phyloP scores from a whole-genome alignment of 2,888 invertebrate genomes.

The Andrena bucephala region DNA sequence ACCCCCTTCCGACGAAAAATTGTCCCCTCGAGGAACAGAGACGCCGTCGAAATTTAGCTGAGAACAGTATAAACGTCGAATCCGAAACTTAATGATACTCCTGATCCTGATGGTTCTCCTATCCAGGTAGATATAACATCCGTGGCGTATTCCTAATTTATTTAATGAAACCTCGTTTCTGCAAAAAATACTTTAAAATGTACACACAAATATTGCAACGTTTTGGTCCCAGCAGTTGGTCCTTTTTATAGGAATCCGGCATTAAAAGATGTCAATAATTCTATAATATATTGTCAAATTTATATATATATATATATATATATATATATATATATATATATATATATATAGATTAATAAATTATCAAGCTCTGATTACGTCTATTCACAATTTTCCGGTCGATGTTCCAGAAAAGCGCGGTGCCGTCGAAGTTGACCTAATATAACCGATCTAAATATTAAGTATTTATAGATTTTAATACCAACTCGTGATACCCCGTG shows the following conservation, averaged over 20 bases:
- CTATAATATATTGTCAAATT: too few species aligned
- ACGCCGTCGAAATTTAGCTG: constrained; percentile 38
- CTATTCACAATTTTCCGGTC: too few species aligned
- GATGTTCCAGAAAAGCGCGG: not conserved
- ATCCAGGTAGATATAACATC: not conserved
- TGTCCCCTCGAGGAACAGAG: constrained; percentile 42
- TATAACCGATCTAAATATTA: not conserved
- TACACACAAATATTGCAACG: not conserved
- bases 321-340: too few species aligned
- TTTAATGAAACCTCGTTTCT: not conserved
- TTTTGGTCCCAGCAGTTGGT: too few species aligned
- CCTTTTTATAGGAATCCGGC: too few species aligned
- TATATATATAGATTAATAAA: too few species aligned
- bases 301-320: too few species aligned
- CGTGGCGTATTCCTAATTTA: not conserved
- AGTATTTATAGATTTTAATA: not conserved
- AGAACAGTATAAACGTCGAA: constrained; percentile 26
- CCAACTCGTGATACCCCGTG: not conserved
- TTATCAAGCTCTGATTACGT: too few species aligned
- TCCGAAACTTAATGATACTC: constrained; percentile 9
- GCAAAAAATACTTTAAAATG: not conserved
- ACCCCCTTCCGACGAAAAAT: constrained; percentile 56
- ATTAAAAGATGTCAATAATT: too few species aligned
- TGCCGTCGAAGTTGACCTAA: not conserved
- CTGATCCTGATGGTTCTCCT: constrained; percentile 6